Percentiles rank a stretch among this genome's conserved stretches.
phyloP scores from a whole-genome alignment of 2,888 invertebrate species.

The Sesia apiformis region DNA sequence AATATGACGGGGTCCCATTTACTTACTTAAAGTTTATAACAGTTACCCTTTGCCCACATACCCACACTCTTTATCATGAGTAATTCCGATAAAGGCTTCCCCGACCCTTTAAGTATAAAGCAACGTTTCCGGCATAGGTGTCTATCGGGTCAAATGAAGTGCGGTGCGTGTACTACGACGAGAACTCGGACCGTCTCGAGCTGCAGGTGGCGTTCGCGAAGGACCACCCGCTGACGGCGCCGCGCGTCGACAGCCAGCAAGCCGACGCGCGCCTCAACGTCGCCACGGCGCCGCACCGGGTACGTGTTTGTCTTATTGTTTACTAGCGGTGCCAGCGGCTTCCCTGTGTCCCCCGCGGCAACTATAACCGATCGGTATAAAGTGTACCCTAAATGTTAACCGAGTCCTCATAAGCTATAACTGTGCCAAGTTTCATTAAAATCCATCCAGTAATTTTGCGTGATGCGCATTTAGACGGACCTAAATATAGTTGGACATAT shows the following conservation, averaged over 20 bases:
- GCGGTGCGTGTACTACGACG: constrained; percentile 42
- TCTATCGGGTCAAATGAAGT: constrained; percentile 1
- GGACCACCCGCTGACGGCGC: constrained; percentile 84
- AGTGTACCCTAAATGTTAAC: too few relatives aligned
- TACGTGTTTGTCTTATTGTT: constrained; percentile 72
- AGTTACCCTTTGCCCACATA: too few relatives aligned
- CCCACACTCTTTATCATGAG: too few relatives aligned
- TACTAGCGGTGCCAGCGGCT: constrained; percentile 77
- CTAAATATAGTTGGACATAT: background rate
- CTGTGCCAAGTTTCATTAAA: too few relatives aligned
- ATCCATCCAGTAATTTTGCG: too few relatives aligned
- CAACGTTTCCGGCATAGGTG: too few relatives aligned
- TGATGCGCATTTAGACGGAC: too few relatives aligned
- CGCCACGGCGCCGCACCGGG: constrained; percentile 32
- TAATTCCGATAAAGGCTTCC: too few relatives aligned
- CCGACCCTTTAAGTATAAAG: too few relatives aligned
- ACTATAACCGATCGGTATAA: background rate
- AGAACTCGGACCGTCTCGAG: constrained; percentile 89
- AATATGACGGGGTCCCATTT: too few relatives aligned
- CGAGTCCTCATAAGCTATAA: too few relatives aligned
- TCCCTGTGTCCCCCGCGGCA: constrained; percentile 68
- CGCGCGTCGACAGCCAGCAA: constrained; percentile 14
- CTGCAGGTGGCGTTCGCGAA: constrained; percentile 92
- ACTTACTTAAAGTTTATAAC: too few relatives aligned
- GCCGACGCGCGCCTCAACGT: constrained; percentile 89